Evolutionary conservation across 2,113 vertebrate genomes (phyloP), one percentile per base, ranked within the genome.

Genomic region (Callospermophilus lateralis): DNA sequence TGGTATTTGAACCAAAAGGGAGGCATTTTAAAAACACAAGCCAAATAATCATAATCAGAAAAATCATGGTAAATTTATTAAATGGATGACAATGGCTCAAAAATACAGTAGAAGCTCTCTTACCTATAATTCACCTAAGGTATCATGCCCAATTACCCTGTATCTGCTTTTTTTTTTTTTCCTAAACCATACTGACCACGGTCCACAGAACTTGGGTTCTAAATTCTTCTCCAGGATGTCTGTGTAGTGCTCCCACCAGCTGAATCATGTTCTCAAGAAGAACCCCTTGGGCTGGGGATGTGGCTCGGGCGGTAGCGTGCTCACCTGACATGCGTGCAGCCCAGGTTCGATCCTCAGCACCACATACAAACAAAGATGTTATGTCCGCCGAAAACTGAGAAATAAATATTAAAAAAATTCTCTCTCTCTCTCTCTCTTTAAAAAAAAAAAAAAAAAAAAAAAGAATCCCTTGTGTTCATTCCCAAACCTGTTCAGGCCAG

Each of bases 1-100:
- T 90, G 34, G 13, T 51, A 77, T 65, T 70, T 89, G 67, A 94
- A 67, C 72, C 90, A 48, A 90, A 94, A 88, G 67, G 58, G 42
- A 85, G 70, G 22, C 45, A 48, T 58, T 80, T 72, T 63, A 84
- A 74, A 77, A 90, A 68, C 24, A 90, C 22, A 78, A 95, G 15
- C 11, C 53, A 91, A 39, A 45, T 72, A 48, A 87, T 4, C 51
- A 53, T 80, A 81, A 93, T 17, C 61, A 89, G 63, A 89, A 94
- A 90, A 95, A 67, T 68, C 55, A 42, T 12, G 42, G 84, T 53
- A 68, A 48, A 65, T 87, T 77, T 24, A 70, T 87, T n/a, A 55
- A 96, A 63, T 77, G 53, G n/a, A 34, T 81, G 73, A 84, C 9
- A 55, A 5, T 32, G 37, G 37, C 67, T 87, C 39, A 51, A 58